Evolutionary conservation across 2,888 invertebrate species (phyloP), one percentile per base, ranked within the genome.

Genomic region (Podabrus alpinus): DNA sequence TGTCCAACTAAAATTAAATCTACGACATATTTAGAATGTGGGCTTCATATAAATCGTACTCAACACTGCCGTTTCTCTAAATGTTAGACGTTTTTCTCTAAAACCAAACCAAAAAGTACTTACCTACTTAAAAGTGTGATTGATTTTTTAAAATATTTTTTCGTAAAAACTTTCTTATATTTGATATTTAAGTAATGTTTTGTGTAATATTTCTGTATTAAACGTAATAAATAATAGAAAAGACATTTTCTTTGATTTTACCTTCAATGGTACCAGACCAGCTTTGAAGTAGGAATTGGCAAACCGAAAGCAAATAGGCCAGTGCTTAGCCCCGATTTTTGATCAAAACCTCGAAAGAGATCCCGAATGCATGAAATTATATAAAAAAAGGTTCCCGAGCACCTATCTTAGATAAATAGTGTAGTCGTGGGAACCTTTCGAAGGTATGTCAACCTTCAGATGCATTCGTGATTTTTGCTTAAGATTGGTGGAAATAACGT

Each of bases 61-160:
- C 81, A 85, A 85, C 85, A 86, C 86, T 85, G 85, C 85, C 85
- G 85, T 84, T 84, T 78, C 83, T 84, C 83, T 84, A 75, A 77
- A 77, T 77, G 75, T 77, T 73, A 71, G 72, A 73, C 66, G 71
- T 77, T 75, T 73, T 71, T 74, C 73, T 73, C 70, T 66, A 72
- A 74, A 68, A 45, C 45, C 45, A 45, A 45, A 45, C 45, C 45
- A 72, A 69, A 71, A 74, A 61, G 69, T 74, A 73, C 71, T 73
- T 76, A 76, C 69, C 66, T 72, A n/a, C 64, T 73, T 71, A 72
- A 76, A 62, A 68, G 70, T 73, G 70, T 68, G 62, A 73, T 72
- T 76, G 66, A 76, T 73, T 73, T 64, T 62, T 70, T 69, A 61
- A 71, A 71, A 69, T 76, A 76, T 72, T 74, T 76, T 76, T 73